Conservation (phyloP, 2,888 invertebrate genomes). For the Rapana venosa region DNA sequence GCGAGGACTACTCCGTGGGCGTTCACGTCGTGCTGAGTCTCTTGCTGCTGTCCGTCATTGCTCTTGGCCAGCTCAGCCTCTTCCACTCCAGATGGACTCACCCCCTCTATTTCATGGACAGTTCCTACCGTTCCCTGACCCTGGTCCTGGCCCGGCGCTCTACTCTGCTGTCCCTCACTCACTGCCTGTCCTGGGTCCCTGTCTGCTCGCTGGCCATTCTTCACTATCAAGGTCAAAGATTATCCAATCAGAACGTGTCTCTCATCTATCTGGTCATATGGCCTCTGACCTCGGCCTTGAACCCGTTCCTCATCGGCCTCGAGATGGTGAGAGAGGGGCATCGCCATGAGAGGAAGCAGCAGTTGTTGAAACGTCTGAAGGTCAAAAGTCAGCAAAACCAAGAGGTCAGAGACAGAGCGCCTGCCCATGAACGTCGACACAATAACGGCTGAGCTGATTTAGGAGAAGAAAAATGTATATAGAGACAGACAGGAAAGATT, state of each 20-base stretch:
- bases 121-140: background rate
- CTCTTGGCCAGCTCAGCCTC: background rate
- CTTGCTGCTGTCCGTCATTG: background rate
- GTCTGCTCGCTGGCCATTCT: background rate
- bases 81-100: background rate
- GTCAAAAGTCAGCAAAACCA: background rate
- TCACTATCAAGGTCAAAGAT: background rate
- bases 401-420: background rate
- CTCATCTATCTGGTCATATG: background rate
- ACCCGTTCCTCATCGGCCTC: background rate
- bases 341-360: background rate
- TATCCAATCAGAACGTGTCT: background rate
- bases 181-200: background rate
- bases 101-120: background rate
- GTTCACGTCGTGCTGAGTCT: background rate
- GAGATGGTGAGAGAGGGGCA: background rate
- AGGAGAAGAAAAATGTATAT: too few relatives aligned
- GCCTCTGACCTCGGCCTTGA: slow-evolving; percentile 8
- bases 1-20: background rate
- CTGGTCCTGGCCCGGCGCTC: background rate
- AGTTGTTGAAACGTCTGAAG: background rate
- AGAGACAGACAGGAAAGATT: too few relatives aligned
- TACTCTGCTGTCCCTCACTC: background rate
- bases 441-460: too few relatives aligned
- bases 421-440: too few relatives aligned